A percentile compares a stretch with the other conserved stretches of the same genome.
These are phyloP conservation scores for Hyperopisus bebe DNA, from an alignment of 2,113 vertebrate species.

Conservation along the genomic window DNA sequence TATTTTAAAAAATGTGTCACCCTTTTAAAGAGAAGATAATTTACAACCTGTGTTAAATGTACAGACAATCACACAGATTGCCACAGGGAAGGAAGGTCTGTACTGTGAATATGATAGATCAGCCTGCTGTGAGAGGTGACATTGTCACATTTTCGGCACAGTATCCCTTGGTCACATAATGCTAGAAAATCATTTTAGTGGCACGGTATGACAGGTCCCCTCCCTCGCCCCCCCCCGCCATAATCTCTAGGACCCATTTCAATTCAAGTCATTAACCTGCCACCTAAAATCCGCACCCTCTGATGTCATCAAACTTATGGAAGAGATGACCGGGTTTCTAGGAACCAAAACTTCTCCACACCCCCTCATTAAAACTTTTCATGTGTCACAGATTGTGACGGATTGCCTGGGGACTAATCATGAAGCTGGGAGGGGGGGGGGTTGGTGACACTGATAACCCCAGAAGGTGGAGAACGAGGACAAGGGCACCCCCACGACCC, in stretches of 20 bases:
- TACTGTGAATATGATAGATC: background rate
- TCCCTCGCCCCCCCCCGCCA: background rate
- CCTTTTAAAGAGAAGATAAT: background rate
- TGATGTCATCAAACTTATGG: background rate
- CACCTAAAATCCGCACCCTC: background rate
- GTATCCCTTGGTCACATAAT: background rate
- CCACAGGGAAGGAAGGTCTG: background rate
- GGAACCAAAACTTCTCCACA: background rate
- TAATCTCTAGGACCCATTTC: background rate
- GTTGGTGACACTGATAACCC: background rate
- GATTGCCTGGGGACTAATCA: background rate
- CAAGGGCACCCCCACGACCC: background rate
- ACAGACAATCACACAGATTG: background rate
- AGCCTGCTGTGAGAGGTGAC: background rate
- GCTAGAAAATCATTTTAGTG: background rate
- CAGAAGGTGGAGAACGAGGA: background rate
- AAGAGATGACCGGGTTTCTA: background rate
- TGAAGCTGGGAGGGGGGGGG: background rate
- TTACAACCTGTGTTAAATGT: background rate
- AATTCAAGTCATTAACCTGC: background rate
- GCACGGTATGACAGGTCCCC: background rate
- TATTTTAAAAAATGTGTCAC: background rate
- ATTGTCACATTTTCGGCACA: background rate
- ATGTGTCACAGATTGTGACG: background rate
- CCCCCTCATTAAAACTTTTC: conserved; percentile 10